Evolutionary conservation across 1,140 invertebrate species (phyloP), one percentile per base, ranked within the genome.

Genomic region (Drosophila pachea): DNA sequence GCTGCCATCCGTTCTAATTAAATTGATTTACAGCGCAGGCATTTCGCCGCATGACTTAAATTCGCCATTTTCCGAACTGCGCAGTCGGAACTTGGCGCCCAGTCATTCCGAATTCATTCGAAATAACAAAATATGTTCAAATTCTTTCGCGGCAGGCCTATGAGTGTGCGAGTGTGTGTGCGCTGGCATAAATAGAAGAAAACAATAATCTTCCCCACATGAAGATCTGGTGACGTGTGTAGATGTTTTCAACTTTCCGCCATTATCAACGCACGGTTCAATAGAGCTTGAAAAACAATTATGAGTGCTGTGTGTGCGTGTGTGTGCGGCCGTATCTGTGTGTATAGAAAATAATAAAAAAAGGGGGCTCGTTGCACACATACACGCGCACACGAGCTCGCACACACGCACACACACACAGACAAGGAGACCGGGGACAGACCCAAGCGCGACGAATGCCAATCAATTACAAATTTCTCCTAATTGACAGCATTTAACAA

Each of bases 251-350:
- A 67, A 73, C 65, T 76, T 50, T 31, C 33, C 72, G 62, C 53
- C 66, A 63, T 58, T 65, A 64, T 77, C 55, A 78, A 65, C 62
- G 47, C 73, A 67, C 70, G 83, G 74, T 78, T 82, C 72, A 78
- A 72, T 83, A 73, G 59, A 83, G 79, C 76, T 79, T 78, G 68
- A 75, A 83, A 73, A 83, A 79, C 76, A 83, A 78, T 84, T 84
- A 84, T 78, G 71, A 68, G 69, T 38, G 43, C 36, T 49, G 32
- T 36, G 36, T 47, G 6, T 47, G 33, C 54, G 29, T 22, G 22
- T 22, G 22, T 22, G 22, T 22, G 22, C 22, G 22, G 22, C 22
- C 22, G 32, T 50, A 38, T 60, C 11, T 55, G 45, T 49, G 14
- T 58, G 33, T 55, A 42, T 32, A 50, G 58, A 67, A 48, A 40